Evolutionary conservation across 2,888 invertebrate species (phyloP), one percentile per base, ranked within the genome.

Genomic region (Parnassius glacialis): DNA sequence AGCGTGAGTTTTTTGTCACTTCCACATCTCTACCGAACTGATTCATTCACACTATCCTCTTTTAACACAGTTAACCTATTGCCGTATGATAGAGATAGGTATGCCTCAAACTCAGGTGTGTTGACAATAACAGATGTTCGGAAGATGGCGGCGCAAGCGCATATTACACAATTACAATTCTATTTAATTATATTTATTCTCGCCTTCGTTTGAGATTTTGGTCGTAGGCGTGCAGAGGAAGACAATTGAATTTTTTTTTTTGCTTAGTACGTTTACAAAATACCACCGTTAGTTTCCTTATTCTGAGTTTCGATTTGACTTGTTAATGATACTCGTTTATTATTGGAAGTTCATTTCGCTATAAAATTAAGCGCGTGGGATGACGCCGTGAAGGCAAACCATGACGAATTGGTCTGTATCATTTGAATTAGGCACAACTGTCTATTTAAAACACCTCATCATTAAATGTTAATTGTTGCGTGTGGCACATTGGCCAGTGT

Each of bases 51-150:
- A 47, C 70, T 61, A 34, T 87, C 85, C 74, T 75, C 67, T 61
- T 86, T 74, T 16, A 41, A 61, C 77, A 1, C 57, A 52, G 25
- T 41, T 1, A 47, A 60, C 64, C 70, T 52, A 1, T 2, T 0
- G 10, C 25, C 10, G 77, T 61, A 62, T 42, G 78, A 81, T 47
- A 74, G 74, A 72, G 84, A 83, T 59, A 68, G 79, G 55, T 48
- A 67, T 64, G 75, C 68, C 69, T 73, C 70, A 69, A 76, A 79
- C 85, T 90, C 90, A 91, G 90, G 90, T 91, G 90, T 89, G 89
- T 87, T 87, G 87, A 89, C 90, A 87, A 83, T 85, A 90, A 90
- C 91, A 91, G 90, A 90, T 91, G 90, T 91, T 88, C 81, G 75
- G 73, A 80, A 77, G 80, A 83, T 79, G 84, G 82, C 83, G 83